These are phyloP conservation scores for Apotomis betuletana DNA, from an alignment of 2,888 invertebrate genomes.

Conservation along the genomic window DNA sequence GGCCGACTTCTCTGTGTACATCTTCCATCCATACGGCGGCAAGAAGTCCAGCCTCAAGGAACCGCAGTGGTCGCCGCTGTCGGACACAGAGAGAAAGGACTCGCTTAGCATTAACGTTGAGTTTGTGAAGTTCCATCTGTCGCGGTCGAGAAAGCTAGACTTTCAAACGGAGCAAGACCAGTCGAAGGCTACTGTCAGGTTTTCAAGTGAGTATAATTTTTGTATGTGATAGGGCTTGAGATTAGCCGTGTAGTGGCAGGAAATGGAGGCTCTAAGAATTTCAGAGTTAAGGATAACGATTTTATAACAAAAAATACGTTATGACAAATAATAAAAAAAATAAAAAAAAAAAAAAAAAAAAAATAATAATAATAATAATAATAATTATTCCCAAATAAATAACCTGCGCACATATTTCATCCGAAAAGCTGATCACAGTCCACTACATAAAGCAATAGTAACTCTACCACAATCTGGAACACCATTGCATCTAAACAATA, in stretches of 20 bases:
- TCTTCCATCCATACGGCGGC: conserved; percentile 99
- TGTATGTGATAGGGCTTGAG: background rate
- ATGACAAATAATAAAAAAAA: no score
- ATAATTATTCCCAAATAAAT: no score
- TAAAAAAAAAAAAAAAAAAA: no score
- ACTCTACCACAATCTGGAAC: no score
- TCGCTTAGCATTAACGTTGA: conserved; percentile 98
- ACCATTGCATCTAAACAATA: no score
- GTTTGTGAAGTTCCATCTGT: conserved; percentile 97
- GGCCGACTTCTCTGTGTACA: conserved; percentile 98
- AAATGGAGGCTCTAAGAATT: no score
- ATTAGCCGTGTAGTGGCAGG: no score
- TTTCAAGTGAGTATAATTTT: conserved; percentile 88
- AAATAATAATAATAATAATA: no score
- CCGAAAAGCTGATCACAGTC: no score
- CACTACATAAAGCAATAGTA: no score
- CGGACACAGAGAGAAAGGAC: conserved; percentile 96
- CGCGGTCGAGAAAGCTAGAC: conserved; percentile 94
- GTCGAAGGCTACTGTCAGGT: conserved; percentile 94
- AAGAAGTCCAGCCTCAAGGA: conserved; percentile 92
- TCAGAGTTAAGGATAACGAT: background rate
- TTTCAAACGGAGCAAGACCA: conserved; percentile 88
- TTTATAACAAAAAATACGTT: no score
- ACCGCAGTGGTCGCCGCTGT: conserved; percentile 93
- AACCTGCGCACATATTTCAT: no score